A percentile compares a stretch with the other conserved stretches of the same genome.
These are phyloP conservation scores for Lobophora halterata DNA, from an alignment of 2,888 invertebrate genomes.

Conservation along the genomic window DNA sequence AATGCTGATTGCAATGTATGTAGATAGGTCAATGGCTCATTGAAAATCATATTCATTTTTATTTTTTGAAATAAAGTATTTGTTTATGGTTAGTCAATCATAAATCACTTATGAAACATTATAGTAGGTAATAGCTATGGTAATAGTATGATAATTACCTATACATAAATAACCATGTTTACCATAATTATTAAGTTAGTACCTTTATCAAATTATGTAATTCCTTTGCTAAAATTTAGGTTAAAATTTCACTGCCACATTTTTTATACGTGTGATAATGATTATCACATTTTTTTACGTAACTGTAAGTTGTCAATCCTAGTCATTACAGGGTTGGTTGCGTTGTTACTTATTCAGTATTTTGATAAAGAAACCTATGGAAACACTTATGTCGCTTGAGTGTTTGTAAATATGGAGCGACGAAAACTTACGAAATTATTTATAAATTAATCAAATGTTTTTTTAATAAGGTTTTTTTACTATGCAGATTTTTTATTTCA, in stretches of 20 bases:
- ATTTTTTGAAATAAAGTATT: no score
- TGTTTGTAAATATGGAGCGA: not conserved
- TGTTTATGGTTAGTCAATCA: no score
- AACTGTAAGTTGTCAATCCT: conserved; percentile 68
- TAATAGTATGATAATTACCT: no score
- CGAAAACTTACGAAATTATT: no score
- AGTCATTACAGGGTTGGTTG: conserved; percentile 76
- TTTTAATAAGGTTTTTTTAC: no score
- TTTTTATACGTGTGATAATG: conserved; percentile 44
- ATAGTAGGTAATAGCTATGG: no score
- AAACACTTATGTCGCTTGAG: not conserved
- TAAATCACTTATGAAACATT: no score
- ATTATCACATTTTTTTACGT: conserved; percentile 35
- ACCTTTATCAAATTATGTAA: not conserved
- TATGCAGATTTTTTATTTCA: no score
- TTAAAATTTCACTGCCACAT: conserved; percentile 71
- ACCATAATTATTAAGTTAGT: conserved; percentile 40
- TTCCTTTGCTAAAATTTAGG: conserved; percentile 20
- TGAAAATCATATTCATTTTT: no score
- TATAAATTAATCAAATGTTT: no score
- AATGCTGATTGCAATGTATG: no score
- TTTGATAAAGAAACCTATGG: not conserved
- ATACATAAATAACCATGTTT: conserved; percentile 33
- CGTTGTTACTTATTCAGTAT: conserved; percentile 14
- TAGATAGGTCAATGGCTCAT: no score